phyloP scores from a whole-genome alignment of 2,113 vertebrate species.

The Tor tambroides region DNA sequence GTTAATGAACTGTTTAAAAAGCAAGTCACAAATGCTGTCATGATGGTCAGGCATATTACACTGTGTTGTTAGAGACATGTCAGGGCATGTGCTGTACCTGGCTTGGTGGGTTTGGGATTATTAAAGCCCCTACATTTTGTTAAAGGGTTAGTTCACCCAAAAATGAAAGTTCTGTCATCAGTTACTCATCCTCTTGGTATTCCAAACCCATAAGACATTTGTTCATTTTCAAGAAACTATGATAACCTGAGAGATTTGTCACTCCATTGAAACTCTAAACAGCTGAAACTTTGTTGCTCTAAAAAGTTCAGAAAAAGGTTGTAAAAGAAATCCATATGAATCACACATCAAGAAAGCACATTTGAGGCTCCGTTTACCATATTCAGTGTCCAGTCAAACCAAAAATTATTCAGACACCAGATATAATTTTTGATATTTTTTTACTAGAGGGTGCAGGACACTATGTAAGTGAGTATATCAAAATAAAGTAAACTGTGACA shows the following conservation, averaged over 20 bases:
- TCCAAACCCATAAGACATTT: background rate
- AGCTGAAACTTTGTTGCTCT: background rate
- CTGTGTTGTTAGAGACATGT: constrained; percentile 29
- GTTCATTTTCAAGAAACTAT: background rate
- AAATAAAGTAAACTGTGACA: too few relatives aligned
- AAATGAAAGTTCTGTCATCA: too few relatives aligned
- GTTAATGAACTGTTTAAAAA: background rate
- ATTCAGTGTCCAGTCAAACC: too few relatives aligned
- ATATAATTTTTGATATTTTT: too few relatives aligned
- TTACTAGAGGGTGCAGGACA: too few relatives aligned
- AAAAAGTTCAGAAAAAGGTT: background rate
- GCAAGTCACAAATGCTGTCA: background rate
- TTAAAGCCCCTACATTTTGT: background rate
- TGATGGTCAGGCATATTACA: constrained; percentile 5
- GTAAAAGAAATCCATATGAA: background rate
- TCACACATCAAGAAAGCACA: background rate
- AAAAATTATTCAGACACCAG: too few relatives aligned
- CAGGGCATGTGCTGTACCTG: constrained; percentile 45
- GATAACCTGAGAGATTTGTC: background rate
- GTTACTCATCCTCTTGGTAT: too few relatives aligned
- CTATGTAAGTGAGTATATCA: too few relatives aligned
- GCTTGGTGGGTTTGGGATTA: background rate
- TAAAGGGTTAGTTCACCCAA: too few relatives aligned
- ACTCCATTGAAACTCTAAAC: background rate
- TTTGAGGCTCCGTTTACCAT: too few relatives aligned